Evolutionary conservation across 2,888 invertebrate species (phyloP).

Genomic region (Dermolepida albohirtum): DNA sequence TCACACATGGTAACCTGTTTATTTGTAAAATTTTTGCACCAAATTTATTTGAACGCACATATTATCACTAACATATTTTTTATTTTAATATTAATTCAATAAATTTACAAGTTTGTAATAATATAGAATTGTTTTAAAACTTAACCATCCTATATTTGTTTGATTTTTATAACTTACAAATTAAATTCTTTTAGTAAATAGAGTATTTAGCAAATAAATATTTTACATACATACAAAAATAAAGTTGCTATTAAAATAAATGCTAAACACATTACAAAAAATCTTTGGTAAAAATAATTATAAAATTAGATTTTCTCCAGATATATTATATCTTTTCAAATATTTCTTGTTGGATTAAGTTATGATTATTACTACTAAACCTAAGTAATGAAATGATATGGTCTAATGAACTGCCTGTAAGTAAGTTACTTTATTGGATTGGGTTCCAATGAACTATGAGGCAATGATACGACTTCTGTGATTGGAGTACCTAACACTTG

Average conservation of each 20-base stretch:
- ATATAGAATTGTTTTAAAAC: no score
- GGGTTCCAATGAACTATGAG: constrained; percentile 45
- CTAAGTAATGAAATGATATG: constrained; percentile 30
- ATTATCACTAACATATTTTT: no score
- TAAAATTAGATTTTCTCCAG: constrained; percentile 6
- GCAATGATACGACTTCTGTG: constrained; percentile 66
- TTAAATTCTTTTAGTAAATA: neutral
- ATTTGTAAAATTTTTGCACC: no score
- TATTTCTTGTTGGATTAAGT: constrained; percentile 1
- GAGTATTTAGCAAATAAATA: constrained; percentile 12
- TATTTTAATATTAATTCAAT: no score
- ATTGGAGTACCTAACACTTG: constrained; percentile 73
- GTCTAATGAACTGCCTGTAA: constrained; percentile 4
- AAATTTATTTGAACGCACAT: no score
- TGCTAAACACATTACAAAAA: no score
- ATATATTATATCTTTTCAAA: constrained; percentile 21
- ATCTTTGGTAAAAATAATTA: constrained; percentile 17
- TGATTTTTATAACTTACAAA: no score
- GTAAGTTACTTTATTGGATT: constrained; percentile 38
- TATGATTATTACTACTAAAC: constrained; percentile 15
- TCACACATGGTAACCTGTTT: no score
- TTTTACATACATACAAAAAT: neutral
- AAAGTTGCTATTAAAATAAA: neutral
- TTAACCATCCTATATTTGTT: no score
- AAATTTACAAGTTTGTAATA: no score